A percentile compares a stretch with the other conserved stretches of the same genome.
Conservation (phyloP, 92 coral and sea anemone species). For the Bergia sp. region DNA sequence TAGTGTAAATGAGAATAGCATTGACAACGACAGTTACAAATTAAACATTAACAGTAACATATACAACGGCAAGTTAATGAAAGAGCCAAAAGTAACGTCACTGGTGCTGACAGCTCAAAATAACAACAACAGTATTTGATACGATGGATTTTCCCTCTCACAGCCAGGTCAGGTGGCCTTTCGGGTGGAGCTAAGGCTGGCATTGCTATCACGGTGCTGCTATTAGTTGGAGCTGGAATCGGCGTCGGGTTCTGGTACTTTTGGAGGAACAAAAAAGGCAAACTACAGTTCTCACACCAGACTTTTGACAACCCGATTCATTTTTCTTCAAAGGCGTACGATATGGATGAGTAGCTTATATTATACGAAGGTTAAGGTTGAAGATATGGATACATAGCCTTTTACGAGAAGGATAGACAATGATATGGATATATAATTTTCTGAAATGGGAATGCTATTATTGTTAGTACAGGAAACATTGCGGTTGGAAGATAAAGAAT, state of each 20-base stretch:
- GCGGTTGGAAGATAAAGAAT: background rate
- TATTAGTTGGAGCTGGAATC: slow-evolving; percentile 55
- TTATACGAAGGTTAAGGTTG: background rate
- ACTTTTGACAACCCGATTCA: slow-evolving; percentile 83
- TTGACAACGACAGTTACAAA: too few species aligned
- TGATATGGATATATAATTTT: background rate
- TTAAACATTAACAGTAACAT: too few species aligned
- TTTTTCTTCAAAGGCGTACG: slow-evolving; percentile 63
- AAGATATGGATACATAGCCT: background rate
- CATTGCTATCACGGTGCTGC: slow-evolving; percentile 68
- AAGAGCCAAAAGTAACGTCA: too few species aligned
- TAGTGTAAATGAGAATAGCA: too few species aligned
- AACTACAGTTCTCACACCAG: slow-evolving; percentile 58
- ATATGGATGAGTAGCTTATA: slow-evolving; percentile 21
- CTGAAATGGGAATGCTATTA: background rate
- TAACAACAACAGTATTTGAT: background rate
- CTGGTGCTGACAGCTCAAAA: too few species aligned
- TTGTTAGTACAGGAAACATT: background rate
- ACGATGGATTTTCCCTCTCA: background rate
- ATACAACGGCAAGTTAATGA: too few species aligned
- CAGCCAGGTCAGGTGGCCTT: slow-evolving; percentile 66
- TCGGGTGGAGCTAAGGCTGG: slow-evolving; percentile 87
- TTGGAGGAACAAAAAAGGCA: slow-evolving; percentile 59
- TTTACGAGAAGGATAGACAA: background rate
- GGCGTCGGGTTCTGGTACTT: slow-evolving; percentile 66